A percentile compares a stretch with the other conserved stretches of the same genome.
Evolutionary conservation across 2,888 invertebrate species (phyloP).

Genomic region (Plagodis pulveraria): DNA sequence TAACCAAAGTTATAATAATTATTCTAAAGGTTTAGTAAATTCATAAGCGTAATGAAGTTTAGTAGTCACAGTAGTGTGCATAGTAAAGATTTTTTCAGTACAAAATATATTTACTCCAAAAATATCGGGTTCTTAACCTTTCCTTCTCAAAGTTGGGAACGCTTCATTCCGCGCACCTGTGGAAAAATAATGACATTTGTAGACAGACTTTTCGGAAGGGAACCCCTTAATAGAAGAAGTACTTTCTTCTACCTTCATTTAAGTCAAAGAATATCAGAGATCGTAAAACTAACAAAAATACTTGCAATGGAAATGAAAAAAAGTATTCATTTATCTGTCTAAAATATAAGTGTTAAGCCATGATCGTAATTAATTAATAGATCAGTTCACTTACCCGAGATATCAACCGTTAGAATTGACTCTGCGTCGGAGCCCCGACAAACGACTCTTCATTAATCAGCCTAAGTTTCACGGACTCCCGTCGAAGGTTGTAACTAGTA

Average conservation of each 20-base stretch:
- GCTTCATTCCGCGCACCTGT: slow-evolving; percentile 71
- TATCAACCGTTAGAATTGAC: slow-evolving; percentile 80
- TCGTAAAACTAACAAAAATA: slow-evolving; percentile 10
- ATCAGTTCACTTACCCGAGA: slow-evolving; percentile 63
- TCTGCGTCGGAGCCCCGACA: slow-evolving; percentile 70
- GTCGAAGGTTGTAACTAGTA: slow-evolving; percentile 75
- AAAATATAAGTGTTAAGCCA: slow-evolving; percentile 21
- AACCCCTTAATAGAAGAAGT: too few relatives aligned
- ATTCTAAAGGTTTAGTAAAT: slow-evolving; percentile 60
- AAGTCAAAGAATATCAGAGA: background rate
- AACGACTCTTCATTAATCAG: slow-evolving; percentile 81
- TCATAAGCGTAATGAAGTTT: slow-evolving; percentile 76
- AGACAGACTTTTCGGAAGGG: too few relatives aligned
- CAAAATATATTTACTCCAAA: slow-evolving; percentile 75
- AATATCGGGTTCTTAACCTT: slow-evolving; percentile 63
- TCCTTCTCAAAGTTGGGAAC: slow-evolving; percentile 64
- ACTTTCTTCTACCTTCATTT: background rate
- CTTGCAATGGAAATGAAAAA: slow-evolving; percentile 5
- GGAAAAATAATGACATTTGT: slow-evolving; percentile 32
- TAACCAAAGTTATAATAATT: slow-evolving; percentile 20
- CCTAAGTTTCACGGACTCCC: slow-evolving; percentile 77
- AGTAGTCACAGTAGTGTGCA: slow-evolving; percentile 64
- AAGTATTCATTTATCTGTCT: slow-evolving; percentile 6
- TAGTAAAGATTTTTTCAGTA: slow-evolving; percentile 62
- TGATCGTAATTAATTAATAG: slow-evolving; percentile 18